Conservation (phyloP, 2,797 vertebrate species). For the Tenualosa thibaudeaui region DNA sequence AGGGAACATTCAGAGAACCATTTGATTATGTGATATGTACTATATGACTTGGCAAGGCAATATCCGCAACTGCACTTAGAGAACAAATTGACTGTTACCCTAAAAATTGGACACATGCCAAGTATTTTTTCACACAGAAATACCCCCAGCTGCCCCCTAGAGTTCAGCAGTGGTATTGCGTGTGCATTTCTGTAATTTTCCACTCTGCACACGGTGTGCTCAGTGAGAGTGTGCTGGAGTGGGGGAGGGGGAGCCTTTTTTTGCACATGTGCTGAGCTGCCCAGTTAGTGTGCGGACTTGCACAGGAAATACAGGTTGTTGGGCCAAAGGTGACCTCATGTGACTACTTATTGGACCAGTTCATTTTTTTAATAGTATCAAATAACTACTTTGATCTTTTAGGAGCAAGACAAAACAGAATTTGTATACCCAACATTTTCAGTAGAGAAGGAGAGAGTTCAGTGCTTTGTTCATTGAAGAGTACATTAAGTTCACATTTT, state of each 20-base stretch:
- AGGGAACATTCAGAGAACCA: background rate
- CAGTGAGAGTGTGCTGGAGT: conserved; percentile 29
- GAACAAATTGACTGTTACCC: background rate
- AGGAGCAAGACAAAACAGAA: background rate
- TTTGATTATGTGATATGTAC: background rate
- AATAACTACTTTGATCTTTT: background rate
- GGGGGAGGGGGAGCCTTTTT: conserved; percentile 34
- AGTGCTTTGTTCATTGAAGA: background rate
- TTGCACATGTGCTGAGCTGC: conserved; percentile 4
- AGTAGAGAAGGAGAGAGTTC: background rate
- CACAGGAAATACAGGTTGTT: background rate
- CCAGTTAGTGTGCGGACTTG: background rate
- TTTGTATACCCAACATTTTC: background rate
- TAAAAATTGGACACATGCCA: background rate
- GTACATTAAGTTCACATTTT: background rate
- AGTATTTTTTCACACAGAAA: background rate
- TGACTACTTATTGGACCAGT: background rate
- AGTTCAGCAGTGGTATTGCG: background rate
- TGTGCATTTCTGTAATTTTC: conserved; percentile 67
- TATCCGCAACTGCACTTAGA: background rate
- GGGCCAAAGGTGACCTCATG: background rate
- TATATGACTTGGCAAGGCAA: background rate
- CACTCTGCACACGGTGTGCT: conserved; percentile 58
- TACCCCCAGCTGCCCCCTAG: background rate
- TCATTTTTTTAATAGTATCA: background rate